Evolutionary conservation across 2,797 vertebrate species (phyloP), one percentile per base, ranked within the genome.

Genomic region (Sebastes vulpes): DNA sequence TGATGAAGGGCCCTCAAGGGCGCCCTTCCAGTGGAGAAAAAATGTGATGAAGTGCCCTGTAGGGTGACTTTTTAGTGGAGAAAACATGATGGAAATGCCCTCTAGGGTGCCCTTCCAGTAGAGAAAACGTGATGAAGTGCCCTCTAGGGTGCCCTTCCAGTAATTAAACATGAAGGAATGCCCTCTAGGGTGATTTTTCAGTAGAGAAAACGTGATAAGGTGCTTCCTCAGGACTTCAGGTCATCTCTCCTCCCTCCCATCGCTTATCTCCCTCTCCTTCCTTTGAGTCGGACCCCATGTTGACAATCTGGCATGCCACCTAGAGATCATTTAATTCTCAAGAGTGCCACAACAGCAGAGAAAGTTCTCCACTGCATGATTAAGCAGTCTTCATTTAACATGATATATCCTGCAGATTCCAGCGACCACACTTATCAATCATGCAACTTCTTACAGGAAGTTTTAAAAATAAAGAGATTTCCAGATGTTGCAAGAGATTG

Each of bases 371-470:
- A 16, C 20, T 58, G 65, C 72, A 68, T 79, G 70, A 64, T 54
- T 23, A 60, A 73, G 35, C 64, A 65, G 59, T 77, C 63, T 69
- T 70, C 28, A 6, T 82, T 79, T 32, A 58, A 48, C 54, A 12
- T 58, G 65, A 82, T 77, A 28, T 57, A 50, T 79, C 68, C 66
- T 54, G 50, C 81, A 70, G 50, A 79, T 75, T 67, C 14, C 4
- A 52, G 38, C 61, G 26, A 76, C 50, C 75, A 52, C 67, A 72
- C 66, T 66, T 14, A 83, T 86, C 82, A 77, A 72, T 93, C 87
- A 88, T 56, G 56, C 73, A 57, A 53, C 66, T 77, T 85, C 65
- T 57, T 58, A 10, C 77, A 80, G 77, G 86, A 90, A 83, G 84
- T 85, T 75, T 53, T 65, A 69, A 77, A 88, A 79, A 52, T 12